phyloP scores from a whole-genome alignment of 2,888 invertebrate genomes.

The Ganaspis brasiliensis region DNA sequence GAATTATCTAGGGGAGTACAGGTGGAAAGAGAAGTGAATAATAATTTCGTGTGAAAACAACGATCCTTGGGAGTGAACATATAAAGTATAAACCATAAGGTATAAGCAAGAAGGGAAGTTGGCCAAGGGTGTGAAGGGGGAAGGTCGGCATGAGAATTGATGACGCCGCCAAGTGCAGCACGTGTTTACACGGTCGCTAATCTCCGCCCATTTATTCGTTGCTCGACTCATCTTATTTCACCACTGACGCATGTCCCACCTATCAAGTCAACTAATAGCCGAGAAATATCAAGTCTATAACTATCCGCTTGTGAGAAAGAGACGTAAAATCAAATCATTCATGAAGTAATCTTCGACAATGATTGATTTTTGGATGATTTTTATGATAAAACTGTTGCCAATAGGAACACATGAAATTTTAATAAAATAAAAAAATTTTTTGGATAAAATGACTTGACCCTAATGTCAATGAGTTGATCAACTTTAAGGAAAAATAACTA shows the following conservation, averaged over 20 bases:
- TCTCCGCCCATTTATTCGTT: slow-evolving; percentile 47
- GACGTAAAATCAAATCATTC: too few relatives aligned
- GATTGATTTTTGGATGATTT: too few relatives aligned
- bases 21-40: slow-evolving; percentile 35
- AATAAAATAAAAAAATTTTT: too few relatives aligned
- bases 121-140: slow-evolving; percentile 28
- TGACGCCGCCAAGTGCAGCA: slow-evolving; percentile 48
- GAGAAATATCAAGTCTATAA: slow-evolving; percentile 5
- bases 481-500: too few relatives aligned
- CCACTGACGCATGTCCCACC: slow-evolving; percentile 42
- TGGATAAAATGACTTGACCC: too few relatives aligned
- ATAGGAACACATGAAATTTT: too few relatives aligned
- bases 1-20: slow-evolving; percentile 31
- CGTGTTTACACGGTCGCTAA: slow-evolving; percentile 50
- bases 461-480: too few relatives aligned
- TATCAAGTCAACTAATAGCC: slow-evolving; percentile 38
- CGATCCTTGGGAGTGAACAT: slow-evolving; percentile 17
- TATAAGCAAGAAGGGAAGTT: slow-evolving; percentile 24
- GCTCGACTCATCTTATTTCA: slow-evolving; percentile 47
- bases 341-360: too few relatives aligned
- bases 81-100: not conserved
- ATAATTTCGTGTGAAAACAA: slow-evolving; percentile 42
- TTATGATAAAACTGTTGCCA: too few relatives aligned
- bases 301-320: too few relatives aligned
- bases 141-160: slow-evolving; percentile 46